These are phyloP conservation scores for Galleria mellonella DNA, from an alignment of 1,140 invertebrate species.

Conservation along the genomic window DNA sequence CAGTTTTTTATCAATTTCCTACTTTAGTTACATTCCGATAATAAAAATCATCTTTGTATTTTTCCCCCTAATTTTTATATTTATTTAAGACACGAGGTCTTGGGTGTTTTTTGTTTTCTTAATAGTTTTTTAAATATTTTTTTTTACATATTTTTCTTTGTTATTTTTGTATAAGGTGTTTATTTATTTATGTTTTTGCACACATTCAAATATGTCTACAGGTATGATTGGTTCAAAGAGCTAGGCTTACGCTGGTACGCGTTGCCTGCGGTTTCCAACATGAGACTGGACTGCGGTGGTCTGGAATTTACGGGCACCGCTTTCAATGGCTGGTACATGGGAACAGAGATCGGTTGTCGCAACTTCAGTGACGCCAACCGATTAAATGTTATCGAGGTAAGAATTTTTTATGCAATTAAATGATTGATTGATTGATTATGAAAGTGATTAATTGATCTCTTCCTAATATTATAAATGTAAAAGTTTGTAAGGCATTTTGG, in stretches of 20 bases:
- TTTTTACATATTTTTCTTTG: too few relatives aligned
- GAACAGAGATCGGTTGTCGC: conserved; percentile 94
- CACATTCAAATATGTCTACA: conserved; percentile 52
- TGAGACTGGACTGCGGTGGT: conserved; percentile 96
- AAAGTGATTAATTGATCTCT: too few relatives aligned
- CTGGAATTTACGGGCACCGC: conserved; percentile 93
- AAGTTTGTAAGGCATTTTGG: too few relatives aligned
- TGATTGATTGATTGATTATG: too few relatives aligned
- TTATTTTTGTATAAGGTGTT: background rate
- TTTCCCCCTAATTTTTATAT: too few relatives aligned
- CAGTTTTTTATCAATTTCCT: too few relatives aligned
- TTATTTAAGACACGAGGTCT: too few relatives aligned
- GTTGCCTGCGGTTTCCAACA: conserved; percentile 87
- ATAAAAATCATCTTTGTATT: too few relatives aligned
- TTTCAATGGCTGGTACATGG: conserved; percentile 99
- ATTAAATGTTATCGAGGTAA: conserved; percentile 91
- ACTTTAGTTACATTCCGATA: too few relatives aligned
- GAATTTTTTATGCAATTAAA: background rate
- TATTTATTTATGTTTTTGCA: background rate
- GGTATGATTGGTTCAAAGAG: conserved; percentile 93
- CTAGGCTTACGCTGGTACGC: conserved; percentile 92
- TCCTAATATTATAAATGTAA: too few relatives aligned
- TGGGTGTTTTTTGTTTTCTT: too few relatives aligned
- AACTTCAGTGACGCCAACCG: conserved; percentile 90
- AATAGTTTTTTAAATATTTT: too few relatives aligned